A percentile compares a stretch with the other conserved stretches of the same genome.
These are phyloP conservation scores for Drosophila birchii DNA, from an alignment of 2,888 invertebrate species.

Conservation along the genomic window DNA sequence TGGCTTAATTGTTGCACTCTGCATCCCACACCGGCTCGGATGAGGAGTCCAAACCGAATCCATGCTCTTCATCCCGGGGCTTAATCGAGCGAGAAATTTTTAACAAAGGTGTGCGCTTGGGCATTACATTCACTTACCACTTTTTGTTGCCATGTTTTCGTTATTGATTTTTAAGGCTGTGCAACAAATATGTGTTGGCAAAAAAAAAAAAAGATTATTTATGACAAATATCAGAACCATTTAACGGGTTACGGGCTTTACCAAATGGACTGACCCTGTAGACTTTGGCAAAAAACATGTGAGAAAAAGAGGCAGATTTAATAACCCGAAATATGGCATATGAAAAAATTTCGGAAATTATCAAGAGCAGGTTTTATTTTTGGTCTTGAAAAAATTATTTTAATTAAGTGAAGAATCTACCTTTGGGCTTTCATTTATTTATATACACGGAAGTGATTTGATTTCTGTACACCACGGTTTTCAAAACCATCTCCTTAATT, in stretches of 20 bases:
- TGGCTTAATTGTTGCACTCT: conserved; percentile 72
- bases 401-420: background rate
- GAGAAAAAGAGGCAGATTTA: background rate
- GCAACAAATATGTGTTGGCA: conserved; percentile 45
- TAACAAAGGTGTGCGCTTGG: conserved; percentile 33
- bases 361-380: background rate
- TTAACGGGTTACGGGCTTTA: conserved; percentile 45
- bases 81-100: conserved; percentile 75
- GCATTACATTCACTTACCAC: conserved; percentile 17
- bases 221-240: conserved; percentile 42
- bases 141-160: conserved; percentile 37
- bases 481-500: background rate
- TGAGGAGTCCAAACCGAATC: conserved; percentile 10
- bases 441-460: background rate
- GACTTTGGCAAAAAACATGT: background rate
- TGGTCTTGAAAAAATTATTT: background rate
- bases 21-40: background rate
- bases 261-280: conserved; percentile 42
- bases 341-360: background rate
- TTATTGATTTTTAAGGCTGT: conserved; percentile 68
- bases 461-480: background rate
- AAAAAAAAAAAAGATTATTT: conserved; percentile 41
- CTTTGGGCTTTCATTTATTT: background rate
- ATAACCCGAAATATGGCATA: background rate
- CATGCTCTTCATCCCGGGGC: conserved; percentile 33